Base-by-base conservation (phyloP, 2,797 vertebrate species). In the Cottoperca gobio region DNA sequence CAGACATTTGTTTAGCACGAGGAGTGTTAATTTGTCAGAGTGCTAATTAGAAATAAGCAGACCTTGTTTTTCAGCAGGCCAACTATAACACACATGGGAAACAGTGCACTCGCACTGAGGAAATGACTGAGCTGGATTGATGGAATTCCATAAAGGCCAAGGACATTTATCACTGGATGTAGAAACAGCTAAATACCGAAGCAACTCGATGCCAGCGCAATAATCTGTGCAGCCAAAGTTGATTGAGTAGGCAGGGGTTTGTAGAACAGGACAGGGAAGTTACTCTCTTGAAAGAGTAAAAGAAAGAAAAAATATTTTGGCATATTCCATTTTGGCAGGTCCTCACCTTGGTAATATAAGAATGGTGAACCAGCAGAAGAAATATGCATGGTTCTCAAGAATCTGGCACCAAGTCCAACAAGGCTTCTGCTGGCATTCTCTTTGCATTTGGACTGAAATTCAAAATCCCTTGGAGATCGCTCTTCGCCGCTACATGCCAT, bases 21-120 rank as follows among this genome's bases (percentile, higher is more conserved):
- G 39, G 42, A 78, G 86, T 78, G 78, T 86, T 83, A 87, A 85
- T 89, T 91, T 88, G 82, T 87, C 80, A 82, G 68, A 42, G 77
- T 24, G 77, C 52, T 86, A 89, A 89, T 89, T 82, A 83, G 62
- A 79, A 74, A 63, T 70, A 74, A 86, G 81, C 72, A 72, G 70
- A 85, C 53, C 64, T 73, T 48, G 64, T 69, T 79, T 63, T 75
- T 71, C 48, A 8, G 39, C 53, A 39, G 40, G 79, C 89, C 89
- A 89, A 79, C 68, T 65, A 71, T 16, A 89, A 90, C 84, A 89
- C 81, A 59, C 71, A 76, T 59, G 75, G 37, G 73, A 76, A 82
- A 83, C 17, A 5, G 58, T 50, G 64, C 28, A 40, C 26, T 77
- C 71, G 24, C 50, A 68, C 37, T 11, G 58, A 73, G 80, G 76